Base-by-base conservation (phyloP, 2,797 vertebrate genomes). In the Amblyraja radiata region DNA sequence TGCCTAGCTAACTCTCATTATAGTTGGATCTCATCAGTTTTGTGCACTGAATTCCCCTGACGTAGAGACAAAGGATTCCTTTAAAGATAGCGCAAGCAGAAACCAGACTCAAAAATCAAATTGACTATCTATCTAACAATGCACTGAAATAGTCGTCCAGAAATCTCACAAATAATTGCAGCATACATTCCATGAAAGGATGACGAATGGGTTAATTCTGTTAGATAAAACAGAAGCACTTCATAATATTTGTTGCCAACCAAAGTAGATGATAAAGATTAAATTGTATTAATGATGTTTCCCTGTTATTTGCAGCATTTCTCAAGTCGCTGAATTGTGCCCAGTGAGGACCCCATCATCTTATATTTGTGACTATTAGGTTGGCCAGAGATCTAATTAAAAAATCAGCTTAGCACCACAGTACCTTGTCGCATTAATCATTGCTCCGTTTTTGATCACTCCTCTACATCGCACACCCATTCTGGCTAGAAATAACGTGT, bases 331-430 rank as follows among this genome's bases (percentile, higher is more conserved):
- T 91, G 90, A 25, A 74, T 36, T 63, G 10, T 91, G 36, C 68
- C 39, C 39, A 90, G 28, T 25, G 11, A 71, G 68, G 39, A 91
- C 16, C 11, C 39, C 68, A 91, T 91, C 90, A 91, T 54, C 71
- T 91, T 91, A 91, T 25, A 28, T 39, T 74, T 73, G 65, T 91
- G 39, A 74, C 90, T 74, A 91, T 74, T 74, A 46, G 25, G 36
- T 74, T 74, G 71, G 32, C 90, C 71, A 73, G 23, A 54, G 68
- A 74, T 74, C 25, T 68, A 91, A 74, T 91, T 74, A 91, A 71
- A 46, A 91, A 91, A 74, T 74, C 71, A 74, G 90, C 32, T 74
- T 71, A 74, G 21, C 36, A 25, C 68, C 71, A 74, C 90, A 74
- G 71, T 39, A 46, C 39, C 74, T 32, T 74, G 23, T 28, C 32